Percentiles rank a stretch among this genome's conserved stretches.
Evolutionary conservation across 2,888 invertebrate genomes (phyloP).

Genomic region (Mythimna albipuncta): DNA sequence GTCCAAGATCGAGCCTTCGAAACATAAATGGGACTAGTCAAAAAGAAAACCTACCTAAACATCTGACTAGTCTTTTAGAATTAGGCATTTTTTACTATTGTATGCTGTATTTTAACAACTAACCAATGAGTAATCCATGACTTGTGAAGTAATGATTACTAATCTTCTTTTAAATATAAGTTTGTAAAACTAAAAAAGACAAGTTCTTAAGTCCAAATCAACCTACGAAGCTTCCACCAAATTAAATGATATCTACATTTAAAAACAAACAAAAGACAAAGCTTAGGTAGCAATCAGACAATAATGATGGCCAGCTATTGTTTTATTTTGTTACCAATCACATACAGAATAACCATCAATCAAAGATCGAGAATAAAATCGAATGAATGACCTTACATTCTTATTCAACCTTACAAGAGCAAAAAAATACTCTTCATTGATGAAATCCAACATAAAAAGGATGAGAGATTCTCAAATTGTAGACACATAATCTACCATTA

Average conservation of each 20-base stretch:
- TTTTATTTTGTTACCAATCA: conserved; percentile 27
- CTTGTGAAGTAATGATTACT: background rate
- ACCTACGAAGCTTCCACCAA: background rate
- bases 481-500: conserved; percentile 25
- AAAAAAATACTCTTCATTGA: conserved; percentile 28
- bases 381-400: conserved; percentile 19
- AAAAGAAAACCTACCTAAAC: background rate
- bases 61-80: background rate
- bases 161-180: background rate
- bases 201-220: too few relatives aligned
- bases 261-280: conserved; percentile 22
- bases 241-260: conserved; percentile 36
- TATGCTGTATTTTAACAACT: too few relatives aligned
- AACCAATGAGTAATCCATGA: background rate
- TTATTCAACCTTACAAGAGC: background rate
- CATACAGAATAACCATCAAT: conserved; percentile 26
- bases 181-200: background rate
- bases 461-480: conserved; percentile 3
- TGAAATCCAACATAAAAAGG: conserved; percentile 4
- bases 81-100: background rate
- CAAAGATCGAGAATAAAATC: conserved; percentile 19
- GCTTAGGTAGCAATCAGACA: conserved; percentile 34
- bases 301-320: conserved; percentile 33
- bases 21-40: too few relatives aligned
- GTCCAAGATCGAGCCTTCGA: background rate